A percentile compares a stretch with the other conserved stretches of the same genome.
phyloP scores from a whole-genome alignment of 92 coral and sea anemone genomes.

The Desmophyllum pertusum region DNA sequence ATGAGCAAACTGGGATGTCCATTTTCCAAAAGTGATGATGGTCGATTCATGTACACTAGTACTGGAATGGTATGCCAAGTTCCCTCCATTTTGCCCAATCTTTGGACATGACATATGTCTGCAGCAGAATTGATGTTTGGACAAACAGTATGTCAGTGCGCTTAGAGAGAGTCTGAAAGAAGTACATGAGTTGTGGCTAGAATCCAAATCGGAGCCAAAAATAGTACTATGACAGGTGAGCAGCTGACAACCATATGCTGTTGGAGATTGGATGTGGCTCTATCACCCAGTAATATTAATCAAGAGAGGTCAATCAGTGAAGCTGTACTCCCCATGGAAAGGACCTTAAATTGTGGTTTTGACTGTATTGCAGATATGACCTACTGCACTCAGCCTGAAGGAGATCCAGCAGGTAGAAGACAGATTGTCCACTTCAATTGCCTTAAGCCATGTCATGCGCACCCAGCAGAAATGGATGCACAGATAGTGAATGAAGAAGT shows the following conservation, averaged over 20 bases:
- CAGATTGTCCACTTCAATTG: constrained; percentile 43
- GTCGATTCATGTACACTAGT: constrained; percentile 38
- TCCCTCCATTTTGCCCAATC: background rate
- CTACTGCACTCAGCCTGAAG: background rate
- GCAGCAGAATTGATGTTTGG: constrained; percentile 25
- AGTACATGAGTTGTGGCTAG: constrained; percentile 32
- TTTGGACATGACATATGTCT: constrained; percentile 4
- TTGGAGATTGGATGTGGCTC: constrained; percentile 36
- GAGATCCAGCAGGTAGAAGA: constrained; percentile 10
- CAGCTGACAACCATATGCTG: constrained; percentile 18
- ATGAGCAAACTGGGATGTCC: constrained; percentile 44
- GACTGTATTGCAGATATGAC: too few relatives aligned
- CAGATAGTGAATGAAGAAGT: background rate
- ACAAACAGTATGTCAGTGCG: constrained; percentile 18
- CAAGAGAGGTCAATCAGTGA: constrained; percentile 34
- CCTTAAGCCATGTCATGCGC: constrained; percentile 27
- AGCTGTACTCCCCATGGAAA: constrained; percentile 36
- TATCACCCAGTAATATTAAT: background rate
- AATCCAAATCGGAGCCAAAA: constrained; percentile 31
- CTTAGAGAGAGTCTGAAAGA: constrained; percentile 11
- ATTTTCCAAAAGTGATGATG: constrained; percentile 53
- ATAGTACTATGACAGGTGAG: constrained; percentile 27
- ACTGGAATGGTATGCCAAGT: too few relatives aligned
- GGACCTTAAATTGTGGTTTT: constrained; percentile 24
- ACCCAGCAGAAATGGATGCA: background rate